Evolutionary conservation across 2,888 invertebrate genomes (phyloP).

Genomic region (Hirtodrosophila histrioides): DNA sequence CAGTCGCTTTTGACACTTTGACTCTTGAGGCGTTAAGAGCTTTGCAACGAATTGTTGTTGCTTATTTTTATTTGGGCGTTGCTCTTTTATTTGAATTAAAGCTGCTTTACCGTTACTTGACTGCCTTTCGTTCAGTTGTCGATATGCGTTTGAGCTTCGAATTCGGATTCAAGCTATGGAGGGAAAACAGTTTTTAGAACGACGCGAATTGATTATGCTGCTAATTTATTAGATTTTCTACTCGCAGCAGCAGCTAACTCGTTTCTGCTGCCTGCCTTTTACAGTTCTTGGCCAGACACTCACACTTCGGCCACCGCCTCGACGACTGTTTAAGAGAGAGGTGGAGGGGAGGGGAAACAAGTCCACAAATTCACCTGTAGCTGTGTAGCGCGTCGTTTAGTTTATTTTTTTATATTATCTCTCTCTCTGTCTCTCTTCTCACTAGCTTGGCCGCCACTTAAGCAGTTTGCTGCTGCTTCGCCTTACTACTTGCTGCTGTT

Average conservation of each 20-base stretch:
- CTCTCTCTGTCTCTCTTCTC: conserved; percentile 28
- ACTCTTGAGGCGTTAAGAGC: conserved; percentile 28
- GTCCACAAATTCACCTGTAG: conserved; percentile 76
- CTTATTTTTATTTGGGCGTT: conserved; percentile 35
- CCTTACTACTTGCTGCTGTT: conserved; percentile 63
- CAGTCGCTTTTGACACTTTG: conserved; percentile 56
- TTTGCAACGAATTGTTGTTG: conserved; percentile 26
- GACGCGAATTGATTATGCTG: conserved; percentile 69
- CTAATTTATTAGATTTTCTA: conserved; percentile 72
- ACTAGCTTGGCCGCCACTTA: conserved; percentile 53
- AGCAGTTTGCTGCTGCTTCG: conserved; percentile 54
- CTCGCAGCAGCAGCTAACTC: conserved; percentile 37
- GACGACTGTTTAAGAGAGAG: conserved; percentile 25
- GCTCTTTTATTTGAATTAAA: conserved; percentile 31
- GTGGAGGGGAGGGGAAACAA: conserved; percentile 57
- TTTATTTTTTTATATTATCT: conserved; percentile 34
- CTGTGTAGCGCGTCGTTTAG: conserved; percentile 66
- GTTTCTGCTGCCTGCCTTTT: conserved; percentile 54
- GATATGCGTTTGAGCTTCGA: conserved; percentile 30
- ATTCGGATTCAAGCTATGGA: neutral
- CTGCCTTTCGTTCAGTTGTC: conserved; percentile 14
- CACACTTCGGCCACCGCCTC: conserved; percentile 57
- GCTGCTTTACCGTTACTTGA: conserved; percentile 51
- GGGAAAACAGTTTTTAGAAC: conserved; percentile 42
- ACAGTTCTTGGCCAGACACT: conserved; percentile 59